A percentile compares a stretch with the other conserved stretches of the same genome.
Conservation (phyloP, 2,888 invertebrate species). For the Microplitis deprimator region DNA sequence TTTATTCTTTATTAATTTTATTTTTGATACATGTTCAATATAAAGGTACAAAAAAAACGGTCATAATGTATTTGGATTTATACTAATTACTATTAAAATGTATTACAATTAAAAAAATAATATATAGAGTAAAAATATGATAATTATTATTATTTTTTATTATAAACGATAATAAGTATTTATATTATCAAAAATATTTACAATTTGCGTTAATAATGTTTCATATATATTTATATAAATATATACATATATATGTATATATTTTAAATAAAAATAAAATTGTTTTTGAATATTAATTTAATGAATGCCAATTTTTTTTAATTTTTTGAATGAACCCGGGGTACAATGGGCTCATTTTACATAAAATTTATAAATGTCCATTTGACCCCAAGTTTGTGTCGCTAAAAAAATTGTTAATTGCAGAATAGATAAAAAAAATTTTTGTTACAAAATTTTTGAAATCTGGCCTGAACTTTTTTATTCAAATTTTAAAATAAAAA, state of each 20-base stretch:
- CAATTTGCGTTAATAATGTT: conserved; percentile 17
- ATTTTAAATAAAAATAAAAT: conserved; percentile 28
- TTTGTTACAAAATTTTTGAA: too few relatives aligned
- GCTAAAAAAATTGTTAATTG: too few relatives aligned
- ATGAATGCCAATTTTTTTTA: too few relatives aligned
- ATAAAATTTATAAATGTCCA: too few relatives aligned
- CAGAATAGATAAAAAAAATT: too few relatives aligned
- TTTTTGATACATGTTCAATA: not conserved
- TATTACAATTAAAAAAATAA: not conserved
- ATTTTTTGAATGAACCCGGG: too few relatives aligned
- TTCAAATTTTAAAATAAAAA: too few relatives aligned
- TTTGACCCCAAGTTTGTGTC: too few relatives aligned
- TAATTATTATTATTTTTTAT: not conserved
- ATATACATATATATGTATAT: too few relatives aligned
- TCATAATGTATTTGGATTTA: not conserved
- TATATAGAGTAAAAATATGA: not conserved
- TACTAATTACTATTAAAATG: not conserved
- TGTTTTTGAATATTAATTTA: too few relatives aligned
- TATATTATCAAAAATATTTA: conserved; percentile 5
- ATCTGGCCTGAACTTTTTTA: too few relatives aligned
- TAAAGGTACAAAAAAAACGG: not conserved
- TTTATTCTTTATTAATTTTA: not conserved
- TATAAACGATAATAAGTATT: not conserved
- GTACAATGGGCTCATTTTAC: too few relatives aligned
- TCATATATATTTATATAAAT: not conserved